Percentiles rank a stretch among this genome's conserved stretches.
Evolutionary conservation across 2,113 vertebrate species (phyloP).

Genomic region (Microtus pennsylvanicus): DNA sequence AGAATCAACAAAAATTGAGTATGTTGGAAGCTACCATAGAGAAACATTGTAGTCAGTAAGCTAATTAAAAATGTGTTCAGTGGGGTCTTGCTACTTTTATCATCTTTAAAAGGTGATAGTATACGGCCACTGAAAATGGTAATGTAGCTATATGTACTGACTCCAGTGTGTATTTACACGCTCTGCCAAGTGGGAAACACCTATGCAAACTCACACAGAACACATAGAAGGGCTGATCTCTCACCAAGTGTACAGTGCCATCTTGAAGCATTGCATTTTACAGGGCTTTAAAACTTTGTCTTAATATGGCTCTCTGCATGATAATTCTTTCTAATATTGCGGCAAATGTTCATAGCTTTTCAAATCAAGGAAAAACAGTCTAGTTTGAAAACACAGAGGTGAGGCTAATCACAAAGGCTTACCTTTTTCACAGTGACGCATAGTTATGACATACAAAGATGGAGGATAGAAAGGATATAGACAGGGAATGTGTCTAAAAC

Average conservation of each 20-base stretch:
- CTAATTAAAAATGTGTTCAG: neutral
- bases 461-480: neutral
- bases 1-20: neutral
- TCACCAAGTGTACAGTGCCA: neutral
- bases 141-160: neutral
- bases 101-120: conserved; percentile 27
- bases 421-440: neutral
- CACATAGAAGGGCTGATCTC: neutral
- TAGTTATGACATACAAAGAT: neutral
- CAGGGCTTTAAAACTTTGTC: neutral
- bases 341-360: neutral
- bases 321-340: neutral
- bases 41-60: neutral
- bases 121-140: neutral
- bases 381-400: neutral
- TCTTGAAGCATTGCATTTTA: neutral
- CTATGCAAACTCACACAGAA: neutral
- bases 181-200: neutral
- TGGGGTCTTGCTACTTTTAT: neutral
- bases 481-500: neutral
- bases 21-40: neutral
- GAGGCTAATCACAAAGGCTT: neutral
- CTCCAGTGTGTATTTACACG: neutral
- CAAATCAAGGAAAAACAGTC: neutral
- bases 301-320: neutral